Base-by-base conservation (phyloP, 92 coral and sea anemone species). In the Pocillopora grandis region DNA sequence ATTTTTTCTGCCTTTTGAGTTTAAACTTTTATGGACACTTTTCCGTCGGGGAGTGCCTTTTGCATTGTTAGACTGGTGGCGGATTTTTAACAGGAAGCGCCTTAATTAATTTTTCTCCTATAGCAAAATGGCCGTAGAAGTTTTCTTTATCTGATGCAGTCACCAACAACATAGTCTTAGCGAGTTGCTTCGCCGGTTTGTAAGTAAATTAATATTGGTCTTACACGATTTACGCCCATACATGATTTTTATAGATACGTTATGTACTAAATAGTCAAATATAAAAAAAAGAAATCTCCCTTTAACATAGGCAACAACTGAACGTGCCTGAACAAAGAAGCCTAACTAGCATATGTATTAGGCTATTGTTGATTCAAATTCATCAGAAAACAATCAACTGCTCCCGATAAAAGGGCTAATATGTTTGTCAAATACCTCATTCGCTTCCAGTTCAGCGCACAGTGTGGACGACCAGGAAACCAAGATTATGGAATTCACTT, bases 261-360 rank as follows among this genome's bases (percentile, higher is more conserved):
- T 52, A 66, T 5, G 21, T 37, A 78, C 66, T 66, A 66, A 66
- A 79, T 79, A 49, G 75, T 17, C 27, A 20, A 61, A 60, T n/a
- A 42, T 42, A 42, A 59, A 27, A 69, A 75, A 81, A 71, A 76
- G 58, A 81, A 33, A 57, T 81, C 69, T 36, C 27, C 27, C 60
- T 81, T 70, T 36, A 74, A 33, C 19, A 7, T 42, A 42, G 52
- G 85, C 77, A 70, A 59, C 71, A 80, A 80, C 63, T 69, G 86
- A 83, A 17, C 62, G 80, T 66, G 77, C 61, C 75, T 42, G 15
- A 55, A 84, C 81, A 84, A 77, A 65, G 83, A 58, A 76, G 42
- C 88, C 57, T 74, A 69, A 76, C 77, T 77, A 66, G 83, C 88
- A 77, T 84, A 84, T 76, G 88, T 36, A 76, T 84, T 84, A 76